Evolutionary conservation across 2,113 vertebrate species (phyloP).

Genomic region (Hemicordylus capensis): DNA sequence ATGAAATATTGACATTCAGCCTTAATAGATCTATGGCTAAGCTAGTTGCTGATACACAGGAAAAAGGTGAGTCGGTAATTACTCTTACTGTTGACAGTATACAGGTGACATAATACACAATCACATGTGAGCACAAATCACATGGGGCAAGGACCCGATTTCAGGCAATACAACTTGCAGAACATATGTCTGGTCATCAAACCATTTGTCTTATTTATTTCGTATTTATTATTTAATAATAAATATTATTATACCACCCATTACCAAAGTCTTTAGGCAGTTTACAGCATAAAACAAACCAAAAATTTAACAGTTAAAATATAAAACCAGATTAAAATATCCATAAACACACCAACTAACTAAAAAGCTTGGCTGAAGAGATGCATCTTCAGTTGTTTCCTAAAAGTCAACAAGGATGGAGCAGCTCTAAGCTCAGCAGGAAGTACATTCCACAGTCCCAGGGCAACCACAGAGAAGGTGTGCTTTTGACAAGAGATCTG

Average conservation of each 20-base stretch:
- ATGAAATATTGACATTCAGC: not conserved
- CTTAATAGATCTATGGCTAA: not conserved
- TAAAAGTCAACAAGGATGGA: too few relatives aligned
- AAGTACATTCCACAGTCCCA: too few relatives aligned
- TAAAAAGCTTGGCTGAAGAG: too few relatives aligned
- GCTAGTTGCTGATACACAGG: not conserved
- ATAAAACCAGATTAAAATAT: too few relatives aligned
- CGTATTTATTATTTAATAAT: too few relatives aligned
- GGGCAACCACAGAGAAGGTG: not conserved
- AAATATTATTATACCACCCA: too few relatives aligned
- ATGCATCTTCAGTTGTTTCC: too few relatives aligned
- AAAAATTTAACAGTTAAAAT: too few relatives aligned
- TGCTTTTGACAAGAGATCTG: not conserved
- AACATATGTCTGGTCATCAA: not conserved
- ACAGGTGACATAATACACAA: not conserved
- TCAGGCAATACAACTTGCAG: not conserved
- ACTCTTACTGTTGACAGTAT: fast-evolving
- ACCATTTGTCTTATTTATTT: not conserved
- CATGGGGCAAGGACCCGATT: not conserved
- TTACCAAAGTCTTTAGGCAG: too few relatives aligned
- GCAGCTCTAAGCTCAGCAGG: too few relatives aligned
- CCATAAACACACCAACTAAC: too few relatives aligned
- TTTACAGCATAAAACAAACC: too few relatives aligned
- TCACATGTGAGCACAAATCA: not conserved
- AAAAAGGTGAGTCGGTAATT: not conserved